Conservation (phyloP, 2,797 vertebrate species). For the Chloroceryle amazona region DNA sequence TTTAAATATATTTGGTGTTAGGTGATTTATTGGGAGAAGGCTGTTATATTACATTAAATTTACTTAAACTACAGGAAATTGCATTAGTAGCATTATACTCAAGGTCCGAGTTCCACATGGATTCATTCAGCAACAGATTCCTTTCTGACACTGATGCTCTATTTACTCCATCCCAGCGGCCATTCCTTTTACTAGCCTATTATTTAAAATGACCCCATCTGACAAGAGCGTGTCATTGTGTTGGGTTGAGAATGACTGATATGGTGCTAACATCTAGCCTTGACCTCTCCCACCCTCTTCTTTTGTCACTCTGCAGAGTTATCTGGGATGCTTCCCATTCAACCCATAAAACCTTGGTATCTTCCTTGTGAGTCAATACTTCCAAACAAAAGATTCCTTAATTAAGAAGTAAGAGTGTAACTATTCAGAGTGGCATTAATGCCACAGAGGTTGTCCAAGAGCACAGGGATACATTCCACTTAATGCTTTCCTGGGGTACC, state of each 20-base stretch:
- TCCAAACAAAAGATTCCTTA: slow-evolving; percentile 49
- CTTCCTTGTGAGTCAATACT: slow-evolving; percentile 36
- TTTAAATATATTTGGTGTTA: slow-evolving; percentile 35
- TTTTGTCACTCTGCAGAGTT: slow-evolving; percentile 75
- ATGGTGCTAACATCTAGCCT: slow-evolving; percentile 90
- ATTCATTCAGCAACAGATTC: slow-evolving; percentile 89
- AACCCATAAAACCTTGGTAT: slow-evolving; percentile 56
- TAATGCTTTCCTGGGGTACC: neutral
- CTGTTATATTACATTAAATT: slow-evolving; percentile 73
- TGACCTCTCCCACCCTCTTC: slow-evolving; percentile 86
- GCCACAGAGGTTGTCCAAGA: neutral
- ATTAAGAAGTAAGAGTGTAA: slow-evolving; percentile 29
- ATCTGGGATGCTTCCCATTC: slow-evolving; percentile 71
- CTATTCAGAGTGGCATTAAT: neutral
- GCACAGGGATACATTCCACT: neutral
- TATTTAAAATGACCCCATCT: slow-evolving; percentile 87
- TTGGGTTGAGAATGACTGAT: slow-evolving; percentile 89
- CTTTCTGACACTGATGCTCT: slow-evolving; percentile 86
- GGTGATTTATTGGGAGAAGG: slow-evolving; percentile 77
- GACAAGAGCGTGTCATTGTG: slow-evolving; percentile 87
- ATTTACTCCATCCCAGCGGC: slow-evolving; percentile 76
- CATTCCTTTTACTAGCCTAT: slow-evolving; percentile 77
- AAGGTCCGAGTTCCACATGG: slow-evolving; percentile 85
- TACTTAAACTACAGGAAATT: slow-evolving; percentile 67
- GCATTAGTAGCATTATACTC: slow-evolving; percentile 73